Base-by-base conservation (phyloP, 2,113 vertebrate genomes). In the Pardalotus punctatus region DNA sequence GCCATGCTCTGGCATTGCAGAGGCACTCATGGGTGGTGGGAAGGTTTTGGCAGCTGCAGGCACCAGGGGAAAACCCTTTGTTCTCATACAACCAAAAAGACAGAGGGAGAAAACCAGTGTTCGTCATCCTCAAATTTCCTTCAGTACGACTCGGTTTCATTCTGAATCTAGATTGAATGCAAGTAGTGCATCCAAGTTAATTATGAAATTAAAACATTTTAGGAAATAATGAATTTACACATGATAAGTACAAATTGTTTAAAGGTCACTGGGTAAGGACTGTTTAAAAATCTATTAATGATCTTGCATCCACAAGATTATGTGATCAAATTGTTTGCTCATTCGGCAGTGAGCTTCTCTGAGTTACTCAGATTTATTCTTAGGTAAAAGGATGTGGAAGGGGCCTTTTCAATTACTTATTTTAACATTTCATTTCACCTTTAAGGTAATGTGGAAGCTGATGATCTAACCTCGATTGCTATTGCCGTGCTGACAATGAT, bases 191-290 rank as follows among this genome's bases (percentile, higher is more conserved):
- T 77, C 42, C 25, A 29, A 64, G 31, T 85, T 93, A 95, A 91
- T 93, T 89, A 89, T 10, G 50, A 35, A 96, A 89, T 81, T 69
- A 94, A 95, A 95, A 67, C 82, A 72, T 88, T 94, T 92, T 91
- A 88, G 87, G 82, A 81, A 96, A 86, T 93, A 94, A 95, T 94
- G 82, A 86, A 92, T 95, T 72, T 94, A 54, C 83, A 45, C 15
- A 47, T 51, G 47, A 25, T 74, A 80, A 69, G 48, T 80, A 5
- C 27, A 54, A 88, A 62, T 76, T 94, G 57, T 90, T 89, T 91
- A 85, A 92, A 92, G 86, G 88, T 95, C 86, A 72, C 42, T 31
- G 67, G 31, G 54, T 54, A 57, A 81, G 48, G 78, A 14, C 78
- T 82, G 42, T 71, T 87, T 62, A 65, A 93, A 88, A 91, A 82